These are phyloP conservation scores for Oeneis ivallda DNA, from an alignment of 2,888 invertebrate genomes.

Conservation along the genomic window DNA sequence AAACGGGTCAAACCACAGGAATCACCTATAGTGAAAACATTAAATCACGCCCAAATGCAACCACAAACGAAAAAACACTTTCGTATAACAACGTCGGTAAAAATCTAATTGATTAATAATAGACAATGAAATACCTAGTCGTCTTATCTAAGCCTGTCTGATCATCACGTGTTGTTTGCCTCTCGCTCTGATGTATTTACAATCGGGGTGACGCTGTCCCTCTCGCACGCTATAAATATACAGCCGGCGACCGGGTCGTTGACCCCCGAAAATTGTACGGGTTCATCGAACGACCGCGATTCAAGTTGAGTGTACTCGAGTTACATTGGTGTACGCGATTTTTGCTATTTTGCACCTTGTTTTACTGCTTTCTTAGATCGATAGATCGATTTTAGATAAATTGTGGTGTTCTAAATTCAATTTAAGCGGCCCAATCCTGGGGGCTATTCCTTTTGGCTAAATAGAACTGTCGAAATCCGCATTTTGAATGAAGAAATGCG, in stretches of 20 bases:
- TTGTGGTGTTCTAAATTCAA: neutral
- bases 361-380: neutral
- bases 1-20: neutral
- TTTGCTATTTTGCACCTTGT: conserved; percentile 38
- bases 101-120: conserved; percentile 44
- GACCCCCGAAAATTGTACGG: conserved; percentile 65
- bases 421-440: neutral
- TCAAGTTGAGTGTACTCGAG: conserved; percentile 51
- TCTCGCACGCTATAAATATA: conserved; percentile 49
- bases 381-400: neutral
- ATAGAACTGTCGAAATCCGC: no score
- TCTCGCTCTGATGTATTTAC: conserved; percentile 35
- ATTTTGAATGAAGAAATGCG: no score
- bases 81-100: conserved; percentile 14
- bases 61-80: conserved; percentile 8
- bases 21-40: neutral
- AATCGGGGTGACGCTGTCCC: conserved; percentile 26
- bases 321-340: conserved; percentile 36
- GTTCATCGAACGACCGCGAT: conserved; percentile 68
- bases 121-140: conserved; percentile 45
- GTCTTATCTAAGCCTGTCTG: conserved; percentile 44
- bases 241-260: conserved; percentile 62
- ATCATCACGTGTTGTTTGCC: conserved; percentile 48
- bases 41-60: neutral
- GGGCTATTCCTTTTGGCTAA: no score